Base-by-base conservation (phyloP, 2,888 invertebrate species). In the Hermodice carunculata region DNA sequence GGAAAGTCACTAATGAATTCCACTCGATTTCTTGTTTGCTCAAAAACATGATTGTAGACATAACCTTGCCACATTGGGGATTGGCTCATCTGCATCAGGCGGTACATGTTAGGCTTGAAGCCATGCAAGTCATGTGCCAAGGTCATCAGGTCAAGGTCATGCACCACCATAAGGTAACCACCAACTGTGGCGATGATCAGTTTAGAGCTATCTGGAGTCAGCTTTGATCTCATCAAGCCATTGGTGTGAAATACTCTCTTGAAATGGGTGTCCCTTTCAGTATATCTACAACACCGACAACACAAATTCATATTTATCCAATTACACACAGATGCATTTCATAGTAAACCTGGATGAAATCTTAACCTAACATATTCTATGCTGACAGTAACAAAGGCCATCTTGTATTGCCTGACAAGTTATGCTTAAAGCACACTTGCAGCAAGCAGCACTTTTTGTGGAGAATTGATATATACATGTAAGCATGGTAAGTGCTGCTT, bases 1-100 rank as follows among this genome's bases (percentile, higher is more conserved):
- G 96, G 95, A 86, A 96, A 96, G 87, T 97, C 97, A 0, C 93
- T 91, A 17, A 97, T 90, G 79, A 96, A 91, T 86, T 97, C 96
- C 3, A 96, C 91, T 44, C 96, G 89, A 86, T 97, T 97, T 75
- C 92, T 89, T 76, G 89, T 90, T 58, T 93, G 90, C 40, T 92
- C 91, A 83, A 96, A 96, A 53, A 96, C 88, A 81, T 93, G 91
- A 80, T 94, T 94, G 81, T 91, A 94, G 84, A 90, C 90, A 0
- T 92, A 92, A 3, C 93, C 93, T 54, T 92, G 90, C 0, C 69
- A 91, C 90, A 53, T 22, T 2, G 58, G 53, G 6, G 59, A 34
- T 1, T 34, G 26, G 17, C 93, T 94, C 82, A 92, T 89, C 86
- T 95, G 95, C 94, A 95, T 95, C 76, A 95, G 87, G 75, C 95